These are phyloP conservation scores for Syncerus caffer DNA, from an alignment of 2,797 vertebrate genomes.

Conservation along the genomic window DNA sequence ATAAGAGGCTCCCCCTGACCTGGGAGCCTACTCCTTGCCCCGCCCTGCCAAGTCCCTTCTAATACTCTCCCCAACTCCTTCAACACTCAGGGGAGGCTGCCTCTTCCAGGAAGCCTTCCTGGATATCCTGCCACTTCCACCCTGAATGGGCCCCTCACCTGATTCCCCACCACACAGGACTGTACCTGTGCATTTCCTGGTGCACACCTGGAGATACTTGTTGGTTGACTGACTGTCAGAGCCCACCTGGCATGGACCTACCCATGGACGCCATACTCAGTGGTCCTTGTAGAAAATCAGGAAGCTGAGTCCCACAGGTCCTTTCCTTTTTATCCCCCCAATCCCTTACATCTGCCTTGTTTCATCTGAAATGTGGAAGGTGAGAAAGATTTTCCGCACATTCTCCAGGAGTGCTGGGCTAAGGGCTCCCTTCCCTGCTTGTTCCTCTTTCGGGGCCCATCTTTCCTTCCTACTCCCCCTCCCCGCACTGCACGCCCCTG, in stretches of 20 bases:
- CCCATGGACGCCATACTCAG: accelerated
- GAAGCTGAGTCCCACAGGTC: background rate
- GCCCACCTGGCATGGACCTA: background rate
- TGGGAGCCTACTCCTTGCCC: background rate
- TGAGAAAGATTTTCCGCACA: background rate
- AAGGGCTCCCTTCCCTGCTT: too few species aligned
- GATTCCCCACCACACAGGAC: background rate
- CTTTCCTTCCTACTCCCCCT: background rate
- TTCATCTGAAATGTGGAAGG: background rate
- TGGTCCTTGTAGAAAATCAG: background rate
- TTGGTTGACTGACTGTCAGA: background rate
- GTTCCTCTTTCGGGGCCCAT: too few species aligned
- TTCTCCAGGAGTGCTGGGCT: too few species aligned
- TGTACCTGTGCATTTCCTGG: background rate
- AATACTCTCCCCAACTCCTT: background rate
- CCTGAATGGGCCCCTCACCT: accelerated
- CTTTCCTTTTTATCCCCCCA: background rate
- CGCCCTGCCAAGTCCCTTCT: background rate
- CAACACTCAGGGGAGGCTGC: background rate
- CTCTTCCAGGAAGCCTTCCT: background rate
- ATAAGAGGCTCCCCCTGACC: background rate
- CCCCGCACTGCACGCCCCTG: background rate
- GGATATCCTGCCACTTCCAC: background rate
- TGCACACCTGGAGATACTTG: background rate
- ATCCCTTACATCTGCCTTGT: background rate